phyloP scores from a whole-genome alignment of 1,140 invertebrate species.

The Diorhabda elongata region DNA sequence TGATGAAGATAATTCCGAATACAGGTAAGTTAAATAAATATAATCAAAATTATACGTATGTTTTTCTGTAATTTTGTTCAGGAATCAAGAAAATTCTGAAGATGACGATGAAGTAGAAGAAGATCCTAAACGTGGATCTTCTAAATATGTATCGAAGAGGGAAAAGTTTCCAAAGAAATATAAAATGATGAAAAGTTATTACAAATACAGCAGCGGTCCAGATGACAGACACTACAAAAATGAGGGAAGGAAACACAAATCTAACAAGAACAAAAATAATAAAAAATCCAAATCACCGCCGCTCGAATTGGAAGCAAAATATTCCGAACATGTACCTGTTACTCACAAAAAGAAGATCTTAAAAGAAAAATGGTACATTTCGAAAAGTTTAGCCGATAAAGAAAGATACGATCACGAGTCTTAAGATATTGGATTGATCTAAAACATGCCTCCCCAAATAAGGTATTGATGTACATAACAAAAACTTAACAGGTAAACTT shows the following conservation, averaged over 20 bases:
- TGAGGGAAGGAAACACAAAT: conserved; percentile 20
- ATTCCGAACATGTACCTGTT: conserved; percentile 35
- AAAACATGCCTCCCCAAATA: no score
- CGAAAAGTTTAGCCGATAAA: conserved; percentile 23
- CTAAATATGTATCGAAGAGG: conserved; percentile 14
- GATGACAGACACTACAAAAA: conserved; percentile 13
- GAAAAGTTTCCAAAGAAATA: conserved; percentile 21
- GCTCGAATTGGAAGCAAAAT: conserved; percentile 31
- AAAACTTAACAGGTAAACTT: no score
- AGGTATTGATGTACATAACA: no score
- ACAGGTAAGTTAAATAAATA: background rate
- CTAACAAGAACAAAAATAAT: conserved; percentile 21
- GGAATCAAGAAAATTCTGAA: conserved; percentile 5
- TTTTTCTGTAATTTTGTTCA: background rate
- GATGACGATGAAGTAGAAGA: conserved; percentile 30
- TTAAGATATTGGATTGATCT: background rate
- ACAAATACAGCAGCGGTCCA: conserved; percentile 17
- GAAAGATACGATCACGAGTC: conserved; percentile 4
- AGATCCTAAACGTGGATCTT: conserved; percentile 21
- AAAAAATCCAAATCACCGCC: conserved; percentile 16
- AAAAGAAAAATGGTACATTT: conserved; percentile 39
- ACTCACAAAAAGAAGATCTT: conserved; percentile 38
- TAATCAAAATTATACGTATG: background rate
- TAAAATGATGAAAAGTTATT: conserved; percentile 20
- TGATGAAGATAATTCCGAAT: conserved; percentile 12